Conservation (phyloP, 2,797 vertebrate species). For the Sternotherus odoratus region DNA sequence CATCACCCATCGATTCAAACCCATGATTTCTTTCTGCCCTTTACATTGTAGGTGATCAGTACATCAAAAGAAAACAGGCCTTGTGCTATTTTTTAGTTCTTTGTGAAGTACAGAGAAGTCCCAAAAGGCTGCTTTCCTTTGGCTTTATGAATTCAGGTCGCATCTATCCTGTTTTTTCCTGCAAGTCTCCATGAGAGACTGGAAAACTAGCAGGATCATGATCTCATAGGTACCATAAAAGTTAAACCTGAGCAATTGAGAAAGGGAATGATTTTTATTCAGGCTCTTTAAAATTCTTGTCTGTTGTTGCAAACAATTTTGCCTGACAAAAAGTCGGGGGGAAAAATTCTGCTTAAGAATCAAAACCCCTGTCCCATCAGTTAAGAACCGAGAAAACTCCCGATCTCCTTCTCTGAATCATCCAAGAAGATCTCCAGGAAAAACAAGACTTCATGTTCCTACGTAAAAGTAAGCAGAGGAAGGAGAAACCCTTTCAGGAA, state of each 20-base stretch:
- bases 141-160: background rate
- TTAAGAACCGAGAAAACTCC: background rate
- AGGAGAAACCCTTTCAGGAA: background rate
- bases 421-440: background rate
- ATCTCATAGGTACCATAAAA: background rate
- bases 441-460: background rate
- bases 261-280: background rate
- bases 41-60: background rate
- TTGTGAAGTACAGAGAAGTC: background rate
- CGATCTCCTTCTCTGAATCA: background rate
- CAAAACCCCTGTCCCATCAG: background rate
- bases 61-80: background rate
- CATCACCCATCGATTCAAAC: background rate
- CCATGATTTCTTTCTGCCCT: background rate
- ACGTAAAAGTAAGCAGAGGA: background rate
- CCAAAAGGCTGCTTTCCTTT: background rate
- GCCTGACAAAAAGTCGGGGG: background rate
- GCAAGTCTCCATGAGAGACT: background rate
- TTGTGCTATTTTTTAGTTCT: background rate
- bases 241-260: background rate
- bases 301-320: background rate
- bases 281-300: background rate
- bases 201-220: background rate
- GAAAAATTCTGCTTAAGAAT: background rate
- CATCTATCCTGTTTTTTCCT: background rate